Evolutionary conservation across 2,797 vertebrate species (phyloP).

Genomic region (Psittacula echo): DNA sequence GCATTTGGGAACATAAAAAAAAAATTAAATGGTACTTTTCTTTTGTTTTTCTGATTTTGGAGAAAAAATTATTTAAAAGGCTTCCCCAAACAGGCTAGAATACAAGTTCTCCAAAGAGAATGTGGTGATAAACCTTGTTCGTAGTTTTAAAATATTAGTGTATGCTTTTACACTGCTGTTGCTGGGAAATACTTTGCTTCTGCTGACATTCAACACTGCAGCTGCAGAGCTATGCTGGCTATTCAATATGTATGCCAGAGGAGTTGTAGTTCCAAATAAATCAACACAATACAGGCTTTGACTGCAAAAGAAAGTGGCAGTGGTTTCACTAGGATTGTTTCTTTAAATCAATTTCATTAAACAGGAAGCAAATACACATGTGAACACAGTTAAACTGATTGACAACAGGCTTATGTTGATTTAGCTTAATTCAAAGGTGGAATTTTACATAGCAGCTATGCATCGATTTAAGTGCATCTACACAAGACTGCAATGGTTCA

Average conservation of each 20-base stretch:
- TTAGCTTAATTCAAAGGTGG: neutral
- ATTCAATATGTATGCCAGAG: neutral
- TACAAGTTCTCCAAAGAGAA: neutral
- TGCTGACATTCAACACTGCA: neutral
- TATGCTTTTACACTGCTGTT: neutral
- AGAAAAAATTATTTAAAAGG: neutral
- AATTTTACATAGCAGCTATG: neutral
- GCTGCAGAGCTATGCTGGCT: neutral
- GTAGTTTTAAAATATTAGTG: neutral
- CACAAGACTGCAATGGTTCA: neutral
- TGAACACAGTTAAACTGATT: neutral
- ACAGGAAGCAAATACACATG: neutral
- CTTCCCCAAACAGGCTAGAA: neutral
- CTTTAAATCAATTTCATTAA: constrained; percentile 6
- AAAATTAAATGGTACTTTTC: neutral
- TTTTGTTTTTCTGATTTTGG: neutral
- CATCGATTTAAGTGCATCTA: neutral
- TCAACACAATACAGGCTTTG: neutral
- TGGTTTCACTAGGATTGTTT: neutral
- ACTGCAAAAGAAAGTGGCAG: neutral
- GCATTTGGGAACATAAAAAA: neutral
- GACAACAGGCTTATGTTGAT: neutral
- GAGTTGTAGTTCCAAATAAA: neutral
- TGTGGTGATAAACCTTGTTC: neutral
- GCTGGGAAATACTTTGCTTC: neutral